A percentile compares a stretch with the other conserved stretches of the same genome.
phyloP scores from a whole-genome alignment of 2,113 vertebrate genomes.

The Pycnonotus jocosus region DNA sequence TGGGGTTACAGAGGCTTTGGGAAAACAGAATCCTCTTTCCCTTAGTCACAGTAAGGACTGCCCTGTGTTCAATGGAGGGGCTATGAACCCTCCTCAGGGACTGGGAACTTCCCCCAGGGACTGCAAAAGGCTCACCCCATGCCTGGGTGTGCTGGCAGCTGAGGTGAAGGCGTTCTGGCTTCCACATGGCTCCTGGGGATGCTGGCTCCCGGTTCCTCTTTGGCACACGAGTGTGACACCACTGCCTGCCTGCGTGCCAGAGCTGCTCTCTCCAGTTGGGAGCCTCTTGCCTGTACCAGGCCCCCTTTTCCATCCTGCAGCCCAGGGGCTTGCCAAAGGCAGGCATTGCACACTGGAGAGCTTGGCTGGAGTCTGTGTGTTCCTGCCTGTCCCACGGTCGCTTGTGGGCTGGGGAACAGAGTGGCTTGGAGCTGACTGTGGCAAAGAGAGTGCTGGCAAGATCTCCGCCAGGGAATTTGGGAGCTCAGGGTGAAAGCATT shows the following conservation, averaged over 20 bases:
- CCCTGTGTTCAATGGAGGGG: neutral
- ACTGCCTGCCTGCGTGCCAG: neutral
- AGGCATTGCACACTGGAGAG: neutral
- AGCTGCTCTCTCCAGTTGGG: neutral
- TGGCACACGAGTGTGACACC: neutral
- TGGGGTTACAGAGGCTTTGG: conserved; percentile 56
- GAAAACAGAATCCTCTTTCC: conserved; percentile 55
- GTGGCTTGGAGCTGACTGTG: neutral
- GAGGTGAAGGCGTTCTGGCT: neutral
- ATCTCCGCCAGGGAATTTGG: neutral
- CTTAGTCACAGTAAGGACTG: conserved; percentile 38
- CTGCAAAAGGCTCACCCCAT: neutral
- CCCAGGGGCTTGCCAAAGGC: neutral
- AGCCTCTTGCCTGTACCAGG: neutral
- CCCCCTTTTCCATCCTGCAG: neutral
- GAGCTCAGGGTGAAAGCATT: neutral
- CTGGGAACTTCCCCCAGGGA: neutral
- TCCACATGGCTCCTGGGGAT: neutral
- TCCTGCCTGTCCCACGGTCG: neutral
- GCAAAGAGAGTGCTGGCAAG: neutral
- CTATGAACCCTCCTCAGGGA: neutral
- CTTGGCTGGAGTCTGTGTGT: neutral
- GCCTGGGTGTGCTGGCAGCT: neutral
- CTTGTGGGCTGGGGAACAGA: neutral
- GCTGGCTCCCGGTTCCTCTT: neutral